Percentiles rank a stretch among this genome's conserved stretches.
Evolutionary conservation across 2,113 vertebrate species (phyloP).

Genomic region (Aptenodytes forsteri): DNA sequence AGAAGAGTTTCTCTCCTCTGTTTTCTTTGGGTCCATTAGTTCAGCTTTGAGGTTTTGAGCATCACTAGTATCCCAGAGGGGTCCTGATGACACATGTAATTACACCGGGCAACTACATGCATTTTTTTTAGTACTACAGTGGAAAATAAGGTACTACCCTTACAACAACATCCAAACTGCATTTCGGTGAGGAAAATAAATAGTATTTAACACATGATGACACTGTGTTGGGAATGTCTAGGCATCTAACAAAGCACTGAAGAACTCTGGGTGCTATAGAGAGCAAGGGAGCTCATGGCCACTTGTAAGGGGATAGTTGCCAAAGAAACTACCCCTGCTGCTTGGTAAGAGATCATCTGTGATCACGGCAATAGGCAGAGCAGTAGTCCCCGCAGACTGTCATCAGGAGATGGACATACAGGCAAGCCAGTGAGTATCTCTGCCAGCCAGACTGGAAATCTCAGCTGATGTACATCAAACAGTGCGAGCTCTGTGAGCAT

Average conservation of each 20-base stretch:
- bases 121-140: background rate
- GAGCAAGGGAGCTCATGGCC: background rate
- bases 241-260: background rate
- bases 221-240: background rate
- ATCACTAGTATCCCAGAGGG: background rate
- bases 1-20: background rate
- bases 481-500: background rate
- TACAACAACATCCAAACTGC: background rate
- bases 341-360: background rate
- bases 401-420: background rate
- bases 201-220: background rate
- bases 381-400: background rate
- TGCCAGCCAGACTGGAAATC: background rate
- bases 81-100: background rate
- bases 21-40: background rate
- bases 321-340: background rate
- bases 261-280: background rate
- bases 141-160: background rate
- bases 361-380: background rate
- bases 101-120: background rate
- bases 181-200: background rate
- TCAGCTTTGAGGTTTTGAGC: background rate
- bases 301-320: background rate
- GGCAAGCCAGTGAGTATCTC: background rate
- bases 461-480: background rate